phyloP scores from a whole-genome alignment of 2,888 invertebrate genomes.

The Ephialtes manifestator region DNA sequence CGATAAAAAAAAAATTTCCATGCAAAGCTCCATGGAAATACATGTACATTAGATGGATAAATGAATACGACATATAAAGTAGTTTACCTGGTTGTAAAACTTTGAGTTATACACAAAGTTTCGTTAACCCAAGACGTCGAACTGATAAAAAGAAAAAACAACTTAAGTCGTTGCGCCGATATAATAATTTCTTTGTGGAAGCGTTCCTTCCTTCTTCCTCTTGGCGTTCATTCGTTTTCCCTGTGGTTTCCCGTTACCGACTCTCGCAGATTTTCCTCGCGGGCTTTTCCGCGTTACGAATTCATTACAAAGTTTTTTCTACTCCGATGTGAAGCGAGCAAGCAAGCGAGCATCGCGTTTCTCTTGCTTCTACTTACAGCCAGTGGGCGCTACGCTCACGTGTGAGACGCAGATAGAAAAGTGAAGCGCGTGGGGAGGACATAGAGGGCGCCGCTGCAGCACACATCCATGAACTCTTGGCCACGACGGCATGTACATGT shows the following conservation, averaged over 20 bases:
- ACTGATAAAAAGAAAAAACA: slow-evolving; percentile 45
- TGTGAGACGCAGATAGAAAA: slow-evolving; percentile 3
- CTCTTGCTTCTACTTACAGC: background rate
- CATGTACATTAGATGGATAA: background rate
- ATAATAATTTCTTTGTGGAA: slow-evolving; percentile 69
- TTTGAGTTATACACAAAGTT: slow-evolving; percentile 57
- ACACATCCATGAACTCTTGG: slow-evolving; percentile 30
- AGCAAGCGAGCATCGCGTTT: slow-evolving; percentile 2
- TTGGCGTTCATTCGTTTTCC: slow-evolving; percentile 39
- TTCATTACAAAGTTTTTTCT: slow-evolving; percentile 76
- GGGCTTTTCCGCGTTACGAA: slow-evolving; percentile 71
- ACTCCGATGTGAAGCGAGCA: slow-evolving; percentile 18
- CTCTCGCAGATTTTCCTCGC: slow-evolving; percentile 67
- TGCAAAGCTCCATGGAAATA: background rate
- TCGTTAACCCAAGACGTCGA: slow-evolving; percentile 31
- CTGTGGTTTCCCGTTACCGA: background rate
- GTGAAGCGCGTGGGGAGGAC: background rate
- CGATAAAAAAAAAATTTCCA: background rate
- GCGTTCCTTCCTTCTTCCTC: slow-evolving; percentile 17
- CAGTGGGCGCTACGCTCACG: background rate
- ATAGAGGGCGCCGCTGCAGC: slow-evolving; percentile 14
- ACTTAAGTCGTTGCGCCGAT: slow-evolving; percentile 57
- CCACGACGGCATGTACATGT: background rate
- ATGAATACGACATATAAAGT: slow-evolving; percentile 19
- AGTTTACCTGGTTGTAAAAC: slow-evolving; percentile 13